Evolutionary conservation across 2,797 vertebrate genomes (phyloP), one percentile per base, ranked within the genome.

Genomic region (Pteropus rufus): DNA sequence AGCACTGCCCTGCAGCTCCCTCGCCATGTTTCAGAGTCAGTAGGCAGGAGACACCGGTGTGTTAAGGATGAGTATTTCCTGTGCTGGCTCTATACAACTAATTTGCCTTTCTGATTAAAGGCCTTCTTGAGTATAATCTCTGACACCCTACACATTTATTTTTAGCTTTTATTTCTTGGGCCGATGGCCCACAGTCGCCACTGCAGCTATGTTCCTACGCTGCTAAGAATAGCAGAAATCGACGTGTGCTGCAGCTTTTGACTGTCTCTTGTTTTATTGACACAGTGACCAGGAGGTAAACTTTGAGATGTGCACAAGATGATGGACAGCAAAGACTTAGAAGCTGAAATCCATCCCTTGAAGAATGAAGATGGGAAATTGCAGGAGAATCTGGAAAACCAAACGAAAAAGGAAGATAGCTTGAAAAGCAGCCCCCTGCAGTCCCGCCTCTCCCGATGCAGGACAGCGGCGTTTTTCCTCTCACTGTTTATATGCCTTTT

Each of bases 401-500:
- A 21, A 0, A 70, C 96, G n/a, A 98, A 98, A 95, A 98, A 97
- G 15, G 98, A 98, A 36, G 98, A 97, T 4, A 18, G 93, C 36
- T 98, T 96, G 34, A 98, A 58, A 10, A 73, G 34, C 52, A 5
- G 12, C 0, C 23, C 88, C 4, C 97, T 96, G 0, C 97, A 98
- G n/a, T 95, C 98, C 19, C 99, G 98, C 41, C 97, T 99, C 65
- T 99, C 99, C 4, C 99, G 99, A 0, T 99, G 99, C 99, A 98
- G 99, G 58, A 99, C 99, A 0, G 99, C 98, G 0, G 98, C 99
- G 19, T 99, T 99, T 97, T 99, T 99, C 96, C 82, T 99, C 64
- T 99, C 99, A 0, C 93, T 99, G 19, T 99, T 99, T 87, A 80
- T 99, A 83, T 99, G 99, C 97, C 99, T 99, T 46, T 97, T 98